Evolutionary conservation across 2,113 vertebrate genomes (phyloP).

Genomic region (Trematomus loennbergii): DNA sequence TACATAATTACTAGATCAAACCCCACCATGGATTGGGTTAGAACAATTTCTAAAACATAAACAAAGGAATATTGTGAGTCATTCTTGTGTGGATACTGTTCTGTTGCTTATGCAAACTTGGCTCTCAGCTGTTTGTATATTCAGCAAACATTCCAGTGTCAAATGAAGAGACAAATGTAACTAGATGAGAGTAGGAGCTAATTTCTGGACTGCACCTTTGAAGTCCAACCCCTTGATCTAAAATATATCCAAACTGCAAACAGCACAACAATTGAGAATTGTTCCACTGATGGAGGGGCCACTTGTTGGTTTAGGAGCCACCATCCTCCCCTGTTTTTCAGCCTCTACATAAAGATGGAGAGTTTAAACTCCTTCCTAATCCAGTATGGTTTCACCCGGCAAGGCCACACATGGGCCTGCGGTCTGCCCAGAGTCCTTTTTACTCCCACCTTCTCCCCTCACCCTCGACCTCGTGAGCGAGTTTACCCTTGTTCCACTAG

Average conservation of each 20-base stretch:
- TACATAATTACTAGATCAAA: slow-evolving; percentile 1
- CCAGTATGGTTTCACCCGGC: slow-evolving; percentile 55
- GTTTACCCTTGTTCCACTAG: slow-evolving; percentile 83
- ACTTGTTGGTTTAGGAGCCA: slow-evolving; percentile 38
- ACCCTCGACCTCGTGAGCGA: slow-evolving; percentile 56
- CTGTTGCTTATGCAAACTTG: slow-evolving; percentile 4
- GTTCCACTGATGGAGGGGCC: slow-evolving; percentile 33
- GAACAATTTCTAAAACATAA: slow-evolving; percentile 28
- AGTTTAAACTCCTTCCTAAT: slow-evolving; percentile 43
- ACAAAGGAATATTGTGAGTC: slow-evolving; percentile 39
- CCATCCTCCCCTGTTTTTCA: slow-evolving; percentile 33
- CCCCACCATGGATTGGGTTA: slow-evolving; percentile 21
- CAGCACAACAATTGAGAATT: not conserved
- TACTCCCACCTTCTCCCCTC: slow-evolving; percentile 7
- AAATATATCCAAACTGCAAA: not conserved
- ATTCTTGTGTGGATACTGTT: slow-evolving; percentile 18
- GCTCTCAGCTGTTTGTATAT: slow-evolving; percentile 30
- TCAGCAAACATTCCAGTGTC: slow-evolving; percentile 35
- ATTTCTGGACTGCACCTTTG: slow-evolving; percentile 16
- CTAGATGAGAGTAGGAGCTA: not conserved
- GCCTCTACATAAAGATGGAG: slow-evolving; percentile 52
- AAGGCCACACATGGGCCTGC: slow-evolving; percentile 72
- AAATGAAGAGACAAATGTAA: slow-evolving; percentile 15
- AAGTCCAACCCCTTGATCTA: not conserved
- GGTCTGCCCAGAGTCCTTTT: slow-evolving; percentile 55